Evolutionary conservation across 2,113 vertebrate genomes (phyloP), one percentile per base, ranked within the genome.

Genomic region (Octodon degus): DNA sequence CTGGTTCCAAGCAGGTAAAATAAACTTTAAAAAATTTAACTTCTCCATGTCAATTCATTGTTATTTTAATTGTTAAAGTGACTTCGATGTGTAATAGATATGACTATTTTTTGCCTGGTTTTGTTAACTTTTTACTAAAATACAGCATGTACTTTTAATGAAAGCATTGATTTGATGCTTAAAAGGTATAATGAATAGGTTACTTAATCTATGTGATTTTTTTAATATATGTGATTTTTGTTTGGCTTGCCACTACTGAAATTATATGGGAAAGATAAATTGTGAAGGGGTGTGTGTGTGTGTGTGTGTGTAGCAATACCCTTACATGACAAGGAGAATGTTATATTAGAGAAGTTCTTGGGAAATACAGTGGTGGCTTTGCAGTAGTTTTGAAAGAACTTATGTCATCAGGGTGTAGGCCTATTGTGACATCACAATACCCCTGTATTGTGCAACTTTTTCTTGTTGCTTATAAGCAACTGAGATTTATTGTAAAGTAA

Each of bases 1-100:
- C 98, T 99, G 85, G 98, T 99, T 86, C 99, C 99, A 96, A 99
- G 99, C 99, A 99, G 99, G 99, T 99, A 98, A 97, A 87, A 6
- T 22, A 92, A 90, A 92, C 47, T 34, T 90, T 60, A 89, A 82
- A 96, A 96, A 86, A 27, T 53, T 70, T 50, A 94, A 50, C 91
- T 94, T 32, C 16, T 47, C 58, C 43, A 13, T 12, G 76, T 58
- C 93, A 43, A 83, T 25, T 22, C 0, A 90, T 53, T 14, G 68
- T 67, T 76, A 9, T 93, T 91, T 89, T 86, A 81, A 72, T 76
- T 86, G 32, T 93, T 34, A 96, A 62, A 93, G 40, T 90, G 92
- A 74, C 10, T 92, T 58, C 82, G 60, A 30, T 94, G n/a, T 96
- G 2, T 77, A 76, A 30, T 89, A 88, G 37, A 81, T 86, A 7